Evolutionary conservation across 2,797 vertebrate species (phyloP), one percentile per base, ranked within the genome.

Genomic region (Yasuhikotakia modesta): DNA sequence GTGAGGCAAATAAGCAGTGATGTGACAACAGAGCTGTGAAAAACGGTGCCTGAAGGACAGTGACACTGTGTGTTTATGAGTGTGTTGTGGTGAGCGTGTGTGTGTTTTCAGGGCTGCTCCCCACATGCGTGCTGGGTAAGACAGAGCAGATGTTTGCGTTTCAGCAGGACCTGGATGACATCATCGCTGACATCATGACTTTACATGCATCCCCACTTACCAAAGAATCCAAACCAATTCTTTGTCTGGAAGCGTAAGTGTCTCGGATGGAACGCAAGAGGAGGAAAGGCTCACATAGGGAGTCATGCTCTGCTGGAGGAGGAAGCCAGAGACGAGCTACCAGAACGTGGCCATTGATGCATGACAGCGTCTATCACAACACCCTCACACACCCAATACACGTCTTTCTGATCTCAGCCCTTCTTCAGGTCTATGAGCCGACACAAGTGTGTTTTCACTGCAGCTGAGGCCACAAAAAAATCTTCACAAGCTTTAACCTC

Each of bases 211-310:
- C 84, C 58, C 86, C 87, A 94, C 93, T 94, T 94, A 94, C 93
- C 93, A 91, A 93, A 93, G 90, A 92, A 93, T 91, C 89, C 85
- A 78, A 90, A 91, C 83, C 82, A 90, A 91, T 90, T 93, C 85
- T 92, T 91, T 93, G 91, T 85, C 52, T 87, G 83, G 80, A 75
- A 84, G 83, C 86, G 76, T 81, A 76, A 85, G 87, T 63, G 71
- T 32, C 61, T 78, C 84, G 66, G 69, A 63, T 58, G 10, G 79
- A 70, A 70, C 19, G n/a, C n/a, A n/a, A n/a, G n/a, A n/a, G n/a
- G n/a, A n/a, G n/a, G n/a, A n/a, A n/a, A n/a, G 0, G 58, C 65
- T 30, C 30, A 45, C 76, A 24, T 19, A 60, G 76, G 78, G 55
- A 76, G 73, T 55, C 63, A 24, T 79, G n/a, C 84, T 83, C 87